Percentiles rank a stretch among this genome's conserved stretches.
Conservation (phyloP, 2,888 invertebrate genomes). For the Poecilus cupreus region DNA sequence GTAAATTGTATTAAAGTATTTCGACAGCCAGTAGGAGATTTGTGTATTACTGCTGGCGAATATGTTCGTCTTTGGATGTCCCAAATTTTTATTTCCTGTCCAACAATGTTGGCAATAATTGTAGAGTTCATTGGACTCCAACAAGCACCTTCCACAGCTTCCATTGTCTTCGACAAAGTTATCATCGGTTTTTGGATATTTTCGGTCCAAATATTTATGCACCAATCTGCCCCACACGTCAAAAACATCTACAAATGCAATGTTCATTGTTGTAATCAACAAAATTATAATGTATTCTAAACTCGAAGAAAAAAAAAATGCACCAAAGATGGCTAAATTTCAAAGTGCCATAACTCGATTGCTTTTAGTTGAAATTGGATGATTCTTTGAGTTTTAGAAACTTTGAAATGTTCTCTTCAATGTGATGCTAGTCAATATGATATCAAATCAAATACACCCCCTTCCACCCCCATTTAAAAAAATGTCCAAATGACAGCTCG, state of each 20-base stretch:
- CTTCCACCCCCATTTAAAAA: too few species aligned
- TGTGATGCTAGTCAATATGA: too few species aligned
- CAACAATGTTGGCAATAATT: conserved; percentile 81
- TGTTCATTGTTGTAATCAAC: too few species aligned
- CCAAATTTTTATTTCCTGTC: conserved; percentile 84
- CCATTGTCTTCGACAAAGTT: conserved; percentile 72
- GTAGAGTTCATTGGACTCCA: conserved; percentile 88
- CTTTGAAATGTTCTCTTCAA: too few species aligned
- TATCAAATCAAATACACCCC: too few species aligned
- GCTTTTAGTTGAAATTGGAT: too few species aligned
- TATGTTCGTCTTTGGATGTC: conserved; percentile 84
- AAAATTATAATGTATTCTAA: too few species aligned
- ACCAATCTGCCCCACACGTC: conserved; percentile 87
- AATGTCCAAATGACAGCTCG: too few species aligned
- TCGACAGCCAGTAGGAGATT: conserved; percentile 72
- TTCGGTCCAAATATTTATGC: conserved; percentile 84
- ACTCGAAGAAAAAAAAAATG: too few species aligned
- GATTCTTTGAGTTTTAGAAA: too few species aligned
- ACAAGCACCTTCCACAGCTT: conserved; percentile 75
- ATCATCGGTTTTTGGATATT: conserved; percentile 75
- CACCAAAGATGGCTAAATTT: too few species aligned
- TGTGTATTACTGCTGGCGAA: conserved; percentile 79
- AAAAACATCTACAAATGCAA: conserved; percentile 75
- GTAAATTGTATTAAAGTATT: conserved; percentile 80
- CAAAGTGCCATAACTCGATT: too few species aligned